Conservation (phyloP, 2,888 invertebrate genomes). For the Griposia aprilina region DNA sequence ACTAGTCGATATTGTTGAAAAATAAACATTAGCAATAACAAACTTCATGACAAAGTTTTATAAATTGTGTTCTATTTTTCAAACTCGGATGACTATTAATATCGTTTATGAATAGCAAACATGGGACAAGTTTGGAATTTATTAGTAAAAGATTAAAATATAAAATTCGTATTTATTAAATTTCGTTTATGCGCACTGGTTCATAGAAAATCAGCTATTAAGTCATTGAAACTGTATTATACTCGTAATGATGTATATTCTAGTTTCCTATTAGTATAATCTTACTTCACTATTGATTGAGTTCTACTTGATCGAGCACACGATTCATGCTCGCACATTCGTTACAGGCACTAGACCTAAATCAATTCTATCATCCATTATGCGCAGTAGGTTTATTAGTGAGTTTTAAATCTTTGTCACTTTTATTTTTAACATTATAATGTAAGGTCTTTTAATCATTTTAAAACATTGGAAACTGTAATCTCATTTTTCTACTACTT, state of each 20-base stretch:
- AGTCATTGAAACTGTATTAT: no score
- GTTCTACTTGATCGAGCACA: slow-evolving; percentile 21
- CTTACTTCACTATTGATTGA: slow-evolving; percentile 9
- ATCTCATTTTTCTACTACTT: background rate
- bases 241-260: no score
- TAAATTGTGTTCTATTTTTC: background rate
- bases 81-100: background rate
- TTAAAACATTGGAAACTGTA: background rate
- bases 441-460: background rate
- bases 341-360: background rate
- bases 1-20: background rate
- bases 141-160: background rate
- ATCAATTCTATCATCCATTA: background rate
- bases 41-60: background rate
- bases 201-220: no score
- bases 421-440: background rate
- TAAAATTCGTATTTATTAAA: no score
- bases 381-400: no score
- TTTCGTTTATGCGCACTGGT: no score
- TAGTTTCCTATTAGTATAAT: slow-evolving; percentile 6
- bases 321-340: slow-evolving; percentile 12
- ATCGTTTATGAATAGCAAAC: background rate
- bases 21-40: background rate
- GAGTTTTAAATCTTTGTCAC: background rate
- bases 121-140: background rate